phyloP scores from a whole-genome alignment of 2,888 invertebrate genomes.

The Orchesellides sinensis region DNA sequence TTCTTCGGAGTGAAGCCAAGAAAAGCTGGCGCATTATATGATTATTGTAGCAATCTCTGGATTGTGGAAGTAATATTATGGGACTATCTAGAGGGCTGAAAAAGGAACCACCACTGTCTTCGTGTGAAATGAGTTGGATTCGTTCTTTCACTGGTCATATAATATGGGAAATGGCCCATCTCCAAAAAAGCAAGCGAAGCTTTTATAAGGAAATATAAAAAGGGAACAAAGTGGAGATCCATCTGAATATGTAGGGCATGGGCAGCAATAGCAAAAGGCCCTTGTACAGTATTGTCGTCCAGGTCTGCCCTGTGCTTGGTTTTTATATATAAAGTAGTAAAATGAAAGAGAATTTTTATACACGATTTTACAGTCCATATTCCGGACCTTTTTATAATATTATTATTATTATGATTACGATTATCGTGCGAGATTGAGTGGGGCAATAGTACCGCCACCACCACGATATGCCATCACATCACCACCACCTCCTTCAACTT shows the following conservation, averaged over 20 bases:
- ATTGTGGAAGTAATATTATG: conserved; percentile 15
- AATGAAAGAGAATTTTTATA: conserved; percentile 26
- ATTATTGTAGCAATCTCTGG: conserved; percentile 32
- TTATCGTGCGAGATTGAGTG: conserved; percentile 34
- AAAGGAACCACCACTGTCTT: conserved; percentile 24
- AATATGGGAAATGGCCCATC: conserved; percentile 51
- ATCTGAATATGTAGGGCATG: not conserved
- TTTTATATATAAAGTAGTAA: not conserved
- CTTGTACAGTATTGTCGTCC: not conserved
- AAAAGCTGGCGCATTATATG: conserved; percentile 14
- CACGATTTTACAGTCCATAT: conserved; percentile 43
- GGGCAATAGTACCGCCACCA: conserved; percentile 5
- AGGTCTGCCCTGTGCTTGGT: not conserved
- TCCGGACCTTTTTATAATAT: conserved; percentile 29
- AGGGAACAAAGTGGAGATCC: not conserved
- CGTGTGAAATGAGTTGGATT: conserved; percentile 35
- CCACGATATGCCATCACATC: not conserved
- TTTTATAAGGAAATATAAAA: conserved; percentile 24
- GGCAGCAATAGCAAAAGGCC: not conserved
- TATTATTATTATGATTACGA: conserved; percentile 52
- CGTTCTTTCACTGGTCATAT: conserved; percentile 19
- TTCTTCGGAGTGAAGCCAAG: conserved; percentile 10
- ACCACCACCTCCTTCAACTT: not conserved
- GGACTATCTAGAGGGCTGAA: not conserved
- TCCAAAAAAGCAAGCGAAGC: conserved; percentile 28